Base-by-base conservation (phyloP, 2,888 invertebrate species). In the Drosophila subsilvestris region DNA sequence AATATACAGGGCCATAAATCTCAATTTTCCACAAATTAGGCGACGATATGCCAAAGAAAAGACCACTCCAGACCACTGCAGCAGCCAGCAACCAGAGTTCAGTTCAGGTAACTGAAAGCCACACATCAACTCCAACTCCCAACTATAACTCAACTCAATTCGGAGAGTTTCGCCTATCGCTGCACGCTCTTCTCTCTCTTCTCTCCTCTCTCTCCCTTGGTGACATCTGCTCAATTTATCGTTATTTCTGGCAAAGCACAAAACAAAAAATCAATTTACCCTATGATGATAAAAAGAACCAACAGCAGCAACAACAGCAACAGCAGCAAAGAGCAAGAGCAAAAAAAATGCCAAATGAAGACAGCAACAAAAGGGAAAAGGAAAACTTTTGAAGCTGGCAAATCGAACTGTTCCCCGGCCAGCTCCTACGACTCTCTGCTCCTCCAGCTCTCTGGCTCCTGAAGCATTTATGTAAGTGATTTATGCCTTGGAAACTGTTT, bases 181-280 rank as follows among this genome's bases (percentile, higher is more conserved):
- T 5, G 1, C 51, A 43, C 61, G 43, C 29, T 45, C 37, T 68
- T 20, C 65, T 66, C 20, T 29, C 72, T 57, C 60, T 6, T 2
- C 6, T 4, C 43, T 55, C 22, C 27, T 17, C 27, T 44, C 45
- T 60, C 62, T 49, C 81, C 51, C 62, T 51, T 79, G 79, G 74
- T 88, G 84, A 88, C 84, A 85, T 85, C 87, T 85, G 81, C 85
- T 84, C 84, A 88, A 85, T 85, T 85, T 85, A 85, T 85, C 89
- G 84, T 88, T 88, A 76, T 85, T 86, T 88, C 60, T 68, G 74
- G 74, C 27, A 56, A 45, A 51, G 53, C 8, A n/a, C 42, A 53
- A 71, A 66, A 75, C 68, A 86, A 84, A 86, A 88, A 85, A 85
- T 85, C 84, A 86, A 85, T 85, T 85, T 87, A 68, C 75, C 78